These are phyloP conservation scores for Babyrousa celebensis DNA, from an alignment of 2,797 vertebrate genomes.

Conservation along the genomic window DNA sequence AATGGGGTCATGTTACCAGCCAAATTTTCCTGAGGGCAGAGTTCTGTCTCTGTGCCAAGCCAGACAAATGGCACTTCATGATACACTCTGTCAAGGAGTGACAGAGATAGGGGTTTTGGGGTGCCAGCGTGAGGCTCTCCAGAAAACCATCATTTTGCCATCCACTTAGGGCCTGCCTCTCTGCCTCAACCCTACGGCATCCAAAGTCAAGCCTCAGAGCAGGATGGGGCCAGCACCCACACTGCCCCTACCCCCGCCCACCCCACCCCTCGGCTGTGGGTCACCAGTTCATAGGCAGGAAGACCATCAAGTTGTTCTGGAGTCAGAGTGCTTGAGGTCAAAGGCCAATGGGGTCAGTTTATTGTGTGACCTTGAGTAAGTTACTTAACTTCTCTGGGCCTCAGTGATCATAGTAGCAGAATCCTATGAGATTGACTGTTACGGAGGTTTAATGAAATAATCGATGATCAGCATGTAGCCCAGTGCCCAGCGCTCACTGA, in stretches of 20 bases:
- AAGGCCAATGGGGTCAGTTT: not conserved
- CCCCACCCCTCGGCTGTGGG: not conserved
- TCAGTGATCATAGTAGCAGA: not conserved
- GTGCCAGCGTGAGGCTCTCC: not conserved
- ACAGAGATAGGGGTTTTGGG: not conserved
- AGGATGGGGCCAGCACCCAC: not conserved
- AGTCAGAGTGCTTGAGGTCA: not conserved
- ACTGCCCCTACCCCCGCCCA: not conserved
- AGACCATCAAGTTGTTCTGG: not conserved
- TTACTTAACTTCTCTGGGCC: slow-evolving; percentile 7
- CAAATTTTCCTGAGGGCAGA: not conserved
- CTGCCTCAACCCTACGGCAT: not conserved
- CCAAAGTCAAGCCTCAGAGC: not conserved
- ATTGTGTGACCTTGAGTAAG: not conserved
- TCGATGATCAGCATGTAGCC: fast-evolving
- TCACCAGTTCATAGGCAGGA: not conserved
- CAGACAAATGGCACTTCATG: not conserved
- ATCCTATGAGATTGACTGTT: no score
- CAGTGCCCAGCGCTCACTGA: not conserved
- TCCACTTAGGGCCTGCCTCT: not conserved
- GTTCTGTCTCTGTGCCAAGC: not conserved
- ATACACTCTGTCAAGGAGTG: not conserved
- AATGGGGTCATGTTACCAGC: slow-evolving; percentile 47
- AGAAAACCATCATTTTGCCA: not conserved
- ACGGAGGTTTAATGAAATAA: not conserved